A percentile compares a stretch with the other conserved stretches of the same genome.
phyloP scores from a whole-genome alignment of 2,113 vertebrate genomes.

The Thamnophis sirtalis region DNA sequence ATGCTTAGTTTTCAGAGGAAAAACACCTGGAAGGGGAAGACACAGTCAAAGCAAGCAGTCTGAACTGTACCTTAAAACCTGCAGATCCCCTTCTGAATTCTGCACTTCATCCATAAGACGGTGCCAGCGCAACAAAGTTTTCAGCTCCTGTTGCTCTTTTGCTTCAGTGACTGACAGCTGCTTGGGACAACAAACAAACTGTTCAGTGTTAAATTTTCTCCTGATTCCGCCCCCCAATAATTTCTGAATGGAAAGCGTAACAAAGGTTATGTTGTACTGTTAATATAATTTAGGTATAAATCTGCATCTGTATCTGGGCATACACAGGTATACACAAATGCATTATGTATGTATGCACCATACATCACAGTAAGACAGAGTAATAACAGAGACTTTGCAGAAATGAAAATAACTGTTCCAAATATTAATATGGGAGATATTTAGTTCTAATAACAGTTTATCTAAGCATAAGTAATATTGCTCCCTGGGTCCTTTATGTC shows the following conservation, averaged over 20 bases:
- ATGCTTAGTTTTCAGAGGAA: background rate
- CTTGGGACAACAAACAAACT: background rate
- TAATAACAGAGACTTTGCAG: background rate
- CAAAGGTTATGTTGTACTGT: background rate
- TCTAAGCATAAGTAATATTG: background rate
- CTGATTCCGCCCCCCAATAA: background rate
- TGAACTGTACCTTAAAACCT: constrained; percentile 83
- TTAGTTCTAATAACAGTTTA: background rate
- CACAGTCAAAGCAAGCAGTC: background rate
- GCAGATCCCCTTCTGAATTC: constrained; percentile 85
- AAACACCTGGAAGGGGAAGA: background rate
- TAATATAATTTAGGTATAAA: background rate
- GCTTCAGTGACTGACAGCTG: constrained; percentile 75
- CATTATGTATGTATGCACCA: background rate
- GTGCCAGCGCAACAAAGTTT: constrained; percentile 83
- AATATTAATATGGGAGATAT: background rate
- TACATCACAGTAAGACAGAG: background rate
- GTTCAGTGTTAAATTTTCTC: background rate
- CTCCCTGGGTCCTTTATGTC: background rate
- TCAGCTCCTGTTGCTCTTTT: constrained; percentile 77
- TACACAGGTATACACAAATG: background rate
- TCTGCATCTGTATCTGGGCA: background rate
- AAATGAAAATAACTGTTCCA: background rate
- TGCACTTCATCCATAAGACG: constrained; percentile 85
- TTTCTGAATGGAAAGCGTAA: background rate